Evolutionary conservation across 2,113 vertebrate species (phyloP).

Genomic region (Rissa tridactyla): DNA sequence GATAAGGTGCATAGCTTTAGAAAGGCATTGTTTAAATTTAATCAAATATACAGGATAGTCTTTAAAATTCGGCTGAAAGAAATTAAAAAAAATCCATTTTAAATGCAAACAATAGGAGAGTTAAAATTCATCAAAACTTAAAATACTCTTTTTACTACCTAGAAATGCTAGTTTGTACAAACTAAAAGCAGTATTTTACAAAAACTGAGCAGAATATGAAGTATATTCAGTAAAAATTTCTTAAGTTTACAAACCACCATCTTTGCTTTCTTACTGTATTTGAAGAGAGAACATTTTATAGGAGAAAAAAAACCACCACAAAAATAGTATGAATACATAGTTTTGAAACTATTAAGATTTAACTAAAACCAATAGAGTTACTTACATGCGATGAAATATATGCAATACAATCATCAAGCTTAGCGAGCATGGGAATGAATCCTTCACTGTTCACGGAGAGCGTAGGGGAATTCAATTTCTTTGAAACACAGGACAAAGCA

Average conservation of each 20-base stretch:
- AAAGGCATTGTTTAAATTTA: constrained; percentile 96
- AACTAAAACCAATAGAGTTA: constrained; percentile 20
- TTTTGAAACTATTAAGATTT: neutral
- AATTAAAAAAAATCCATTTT: neutral
- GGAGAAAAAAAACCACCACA: neutral
- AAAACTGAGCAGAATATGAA: neutral
- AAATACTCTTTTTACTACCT: neutral
- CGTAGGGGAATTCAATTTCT: constrained; percentile 95
- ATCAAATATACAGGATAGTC: constrained; percentile 92
- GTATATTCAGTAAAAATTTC: neutral
- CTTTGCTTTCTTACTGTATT: neutral
- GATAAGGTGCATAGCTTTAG: constrained; percentile 96
- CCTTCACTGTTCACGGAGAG: constrained; percentile 96
- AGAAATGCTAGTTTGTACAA: neutral
- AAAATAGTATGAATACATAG: neutral
- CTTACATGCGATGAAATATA: constrained; percentile 97
- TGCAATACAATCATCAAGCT: constrained; percentile 93
- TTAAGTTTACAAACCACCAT: neutral
- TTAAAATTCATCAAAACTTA: neutral
- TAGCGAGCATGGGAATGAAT: constrained; percentile 96
- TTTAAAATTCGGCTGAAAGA: constrained; percentile 93
- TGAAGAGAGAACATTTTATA: neutral
- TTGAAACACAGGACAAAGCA: constrained; percentile 47
- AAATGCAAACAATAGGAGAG: neutral
- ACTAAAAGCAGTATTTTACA: neutral